Evolutionary conservation across 2,797 vertebrate species (phyloP).

Genomic region (Urocyon cinereoargenteus): DNA sequence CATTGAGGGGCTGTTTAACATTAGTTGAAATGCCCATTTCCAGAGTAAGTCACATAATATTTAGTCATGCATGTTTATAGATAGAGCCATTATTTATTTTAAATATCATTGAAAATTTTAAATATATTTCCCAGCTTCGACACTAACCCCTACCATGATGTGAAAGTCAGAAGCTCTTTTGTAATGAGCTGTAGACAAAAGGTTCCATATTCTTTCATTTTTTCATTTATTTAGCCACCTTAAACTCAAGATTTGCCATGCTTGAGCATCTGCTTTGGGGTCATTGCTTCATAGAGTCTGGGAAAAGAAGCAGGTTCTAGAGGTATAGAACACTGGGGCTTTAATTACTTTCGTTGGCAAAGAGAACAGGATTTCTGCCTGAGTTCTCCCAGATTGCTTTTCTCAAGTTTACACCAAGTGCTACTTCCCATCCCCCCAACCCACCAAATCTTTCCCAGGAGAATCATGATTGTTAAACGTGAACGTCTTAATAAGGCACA

Average conservation of each 20-base stretch:
- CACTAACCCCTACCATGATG: not conserved
- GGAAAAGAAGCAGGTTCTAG: not conserved
- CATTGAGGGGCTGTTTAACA: not conserved
- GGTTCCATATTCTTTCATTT: not conserved
- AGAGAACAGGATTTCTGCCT: constrained; percentile 45
- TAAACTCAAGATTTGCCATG: not conserved
- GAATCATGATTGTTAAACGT: not conserved
- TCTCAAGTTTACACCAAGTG: constrained; percentile 36
- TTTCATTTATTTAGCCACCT: not conserved
- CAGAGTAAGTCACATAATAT: not conserved
- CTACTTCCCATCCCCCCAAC: not conserved
- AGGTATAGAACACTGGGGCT: not conserved
- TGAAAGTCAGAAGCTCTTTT: constrained; percentile 23
- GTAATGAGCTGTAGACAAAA: not conserved
- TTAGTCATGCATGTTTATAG: not conserved
- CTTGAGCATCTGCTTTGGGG: not conserved
- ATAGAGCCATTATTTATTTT: not conserved
- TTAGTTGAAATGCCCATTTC: not conserved
- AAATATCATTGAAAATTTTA: constrained; percentile 30
- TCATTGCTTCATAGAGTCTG: not conserved
- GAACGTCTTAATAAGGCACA: not conserved
- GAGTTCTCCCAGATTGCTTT: constrained; percentile 4
- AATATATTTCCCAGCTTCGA: not conserved
- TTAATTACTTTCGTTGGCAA: constrained; percentile 49
- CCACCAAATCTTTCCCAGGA: not conserved